These are phyloP conservation scores for Gibbula magus DNA, from an alignment of 2,888 invertebrate genomes.

Conservation along the genomic window DNA sequence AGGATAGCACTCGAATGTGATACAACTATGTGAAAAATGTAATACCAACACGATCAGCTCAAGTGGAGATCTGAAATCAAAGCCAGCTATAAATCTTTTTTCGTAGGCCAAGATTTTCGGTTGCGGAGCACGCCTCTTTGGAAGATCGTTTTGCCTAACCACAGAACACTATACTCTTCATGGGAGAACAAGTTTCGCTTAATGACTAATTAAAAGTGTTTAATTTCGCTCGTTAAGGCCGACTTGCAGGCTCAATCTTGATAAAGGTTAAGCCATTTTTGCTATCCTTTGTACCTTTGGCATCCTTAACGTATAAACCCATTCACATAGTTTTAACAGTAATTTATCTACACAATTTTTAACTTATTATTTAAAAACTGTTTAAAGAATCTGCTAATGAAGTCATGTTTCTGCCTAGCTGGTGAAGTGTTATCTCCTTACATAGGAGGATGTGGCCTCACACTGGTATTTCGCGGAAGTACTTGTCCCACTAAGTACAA, in stretches of 20 bases:
- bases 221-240: neutral
- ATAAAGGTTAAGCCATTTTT: neutral
- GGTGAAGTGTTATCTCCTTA: too few species aligned
- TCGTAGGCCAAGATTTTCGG: neutral
- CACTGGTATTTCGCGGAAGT: too few species aligned
- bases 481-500: too few species aligned
- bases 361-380: too few species aligned
- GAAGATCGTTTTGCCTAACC: neutral
- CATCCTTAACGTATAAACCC: too few species aligned
- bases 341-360: too few species aligned
- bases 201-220: constrained; percentile 13
- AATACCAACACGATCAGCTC: neutral
- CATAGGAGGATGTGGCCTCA: too few species aligned
- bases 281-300: too few species aligned
- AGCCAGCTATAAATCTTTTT: constrained; percentile 9
- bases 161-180: constrained; percentile 2
- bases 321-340: too few species aligned
- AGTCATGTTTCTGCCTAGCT: too few species aligned
- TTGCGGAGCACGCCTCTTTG: neutral
- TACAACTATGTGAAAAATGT: constrained; percentile 9
- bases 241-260: neutral
- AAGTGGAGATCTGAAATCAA: constrained; percentile 8
- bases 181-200: neutral
- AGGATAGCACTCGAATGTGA: constrained; percentile 17
- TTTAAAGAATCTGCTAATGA: too few species aligned